A percentile compares a stretch with the other conserved stretches of the same genome.
phyloP scores from a whole-genome alignment of 2,797 vertebrate genomes.

The Halcyon chelicuti region DNA sequence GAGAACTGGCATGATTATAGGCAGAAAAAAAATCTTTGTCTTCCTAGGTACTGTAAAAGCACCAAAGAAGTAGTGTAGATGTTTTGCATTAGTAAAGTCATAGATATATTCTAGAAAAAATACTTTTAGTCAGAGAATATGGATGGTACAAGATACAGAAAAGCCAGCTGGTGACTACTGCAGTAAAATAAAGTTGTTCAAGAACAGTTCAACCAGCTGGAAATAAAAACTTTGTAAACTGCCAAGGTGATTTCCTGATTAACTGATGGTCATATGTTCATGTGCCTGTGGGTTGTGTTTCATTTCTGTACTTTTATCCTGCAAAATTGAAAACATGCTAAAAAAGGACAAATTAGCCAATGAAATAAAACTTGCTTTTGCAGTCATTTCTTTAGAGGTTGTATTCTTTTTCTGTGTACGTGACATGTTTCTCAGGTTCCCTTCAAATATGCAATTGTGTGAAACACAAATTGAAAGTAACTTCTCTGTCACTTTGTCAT shows the following conservation, averaged over 20 bases:
- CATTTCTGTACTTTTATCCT: background rate
- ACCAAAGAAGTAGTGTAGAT: background rate
- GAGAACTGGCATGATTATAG: background rate
- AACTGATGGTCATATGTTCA: background rate
- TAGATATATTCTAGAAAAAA: background rate
- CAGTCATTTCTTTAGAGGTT: background rate
- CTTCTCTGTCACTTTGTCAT: background rate
- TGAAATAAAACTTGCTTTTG: background rate
- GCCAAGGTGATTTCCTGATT: background rate
- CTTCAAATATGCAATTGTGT: background rate
- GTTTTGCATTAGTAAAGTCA: background rate
- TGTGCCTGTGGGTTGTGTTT: background rate
- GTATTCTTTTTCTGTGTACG: background rate
- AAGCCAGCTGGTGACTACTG: background rate
- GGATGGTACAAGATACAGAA: background rate
- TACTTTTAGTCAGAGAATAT: background rate
- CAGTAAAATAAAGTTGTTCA: background rate
- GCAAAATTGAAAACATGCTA: background rate
- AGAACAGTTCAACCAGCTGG: background rate
- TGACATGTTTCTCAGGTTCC: background rate
- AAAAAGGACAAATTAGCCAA: background rate
- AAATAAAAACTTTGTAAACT: slow-evolving; percentile 10
- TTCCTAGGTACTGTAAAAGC: background rate
- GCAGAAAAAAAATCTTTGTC: background rate
- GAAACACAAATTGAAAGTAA: background rate